These are phyloP conservation scores for Patiria miniata DNA, from an alignment of 35 echinoderm and acorn worm genomes.

Conservation along the genomic window DNA sequence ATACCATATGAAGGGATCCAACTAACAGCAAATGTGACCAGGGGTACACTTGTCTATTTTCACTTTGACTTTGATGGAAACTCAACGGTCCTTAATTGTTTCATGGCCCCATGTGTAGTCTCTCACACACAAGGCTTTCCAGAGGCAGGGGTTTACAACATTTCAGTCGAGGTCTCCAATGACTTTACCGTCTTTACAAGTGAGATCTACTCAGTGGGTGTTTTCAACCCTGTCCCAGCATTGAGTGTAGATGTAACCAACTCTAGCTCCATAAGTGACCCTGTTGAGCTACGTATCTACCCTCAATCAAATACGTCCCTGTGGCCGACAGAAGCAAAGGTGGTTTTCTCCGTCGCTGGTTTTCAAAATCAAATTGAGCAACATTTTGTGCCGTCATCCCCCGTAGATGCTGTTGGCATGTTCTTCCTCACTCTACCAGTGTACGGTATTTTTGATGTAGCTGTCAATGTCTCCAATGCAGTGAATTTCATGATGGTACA, in stretches of 20 bases:
- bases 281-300: neutral
- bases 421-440: neutral
- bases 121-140: neutral
- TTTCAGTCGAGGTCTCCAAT: conserved; percentile 30
- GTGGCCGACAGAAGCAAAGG: conserved; percentile 26
- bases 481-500: neutral
- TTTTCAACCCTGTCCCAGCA: neutral
- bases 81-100: neutral
- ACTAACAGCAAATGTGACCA: neutral
- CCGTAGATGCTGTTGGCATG: neutral
- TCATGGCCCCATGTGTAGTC: conserved; percentile 9
- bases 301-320: neutral
- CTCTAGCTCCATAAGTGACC: neutral
- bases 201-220: neutral
- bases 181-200: neutral
- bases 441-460: neutral
- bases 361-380: neutral
- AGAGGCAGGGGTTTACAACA: neutral
- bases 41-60: neutral
- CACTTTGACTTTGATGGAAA: neutral
- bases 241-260: neutral
- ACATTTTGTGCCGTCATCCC: neutral
- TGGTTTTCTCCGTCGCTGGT: neutral
- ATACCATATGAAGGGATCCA: neutral
- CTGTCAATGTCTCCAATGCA: conserved; percentile 23